A percentile compares a stretch with the other conserved stretches of the same genome.
phyloP scores from a whole-genome alignment of 2,797 vertebrate genomes.

The Scleropages formosus region DNA sequence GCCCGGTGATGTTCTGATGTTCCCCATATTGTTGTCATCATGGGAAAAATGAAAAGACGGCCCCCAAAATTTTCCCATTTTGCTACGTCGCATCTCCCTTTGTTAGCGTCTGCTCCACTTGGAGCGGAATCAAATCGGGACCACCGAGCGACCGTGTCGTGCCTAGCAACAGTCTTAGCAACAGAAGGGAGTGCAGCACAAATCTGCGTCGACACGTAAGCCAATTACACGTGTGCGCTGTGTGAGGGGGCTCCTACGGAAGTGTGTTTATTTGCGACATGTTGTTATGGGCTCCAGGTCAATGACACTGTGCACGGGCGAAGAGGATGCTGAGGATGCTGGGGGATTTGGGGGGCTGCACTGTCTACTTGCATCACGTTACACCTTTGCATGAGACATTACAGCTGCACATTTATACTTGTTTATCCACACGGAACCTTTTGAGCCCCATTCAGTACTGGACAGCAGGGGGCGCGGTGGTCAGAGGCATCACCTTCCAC shows the following conservation, averaged over 20 bases:
- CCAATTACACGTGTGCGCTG: slow-evolving; percentile 20
- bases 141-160: slow-evolving; percentile 39
- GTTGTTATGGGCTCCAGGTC: not conserved
- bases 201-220: slow-evolving; percentile 10
- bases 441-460: too few relatives aligned
- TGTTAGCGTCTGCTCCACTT: slow-evolving; percentile 36
- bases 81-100: not conserved
- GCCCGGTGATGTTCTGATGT: too few relatives aligned
- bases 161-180: slow-evolving; percentile 65
- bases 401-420: not conserved
- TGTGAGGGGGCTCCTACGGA: not conserved
- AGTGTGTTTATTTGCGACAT: not conserved
- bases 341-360: too few relatives aligned
- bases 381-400: not conserved
- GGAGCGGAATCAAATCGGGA: slow-evolving; percentile 32
- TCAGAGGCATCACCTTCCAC: too few relatives aligned
- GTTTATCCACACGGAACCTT: too few relatives aligned
- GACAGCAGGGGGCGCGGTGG: too few relatives aligned
- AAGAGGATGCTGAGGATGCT: not conserved
- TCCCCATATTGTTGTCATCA: too few relatives aligned
- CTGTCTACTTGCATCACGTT: not conserved
- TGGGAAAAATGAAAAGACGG: not conserved
- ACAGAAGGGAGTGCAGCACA: slow-evolving; percentile 46
- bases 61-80: slow-evolving; percentile 13
- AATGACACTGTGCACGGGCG: not conserved